phyloP scores from a whole-genome alignment of 2,888 invertebrate species.

The Drosophila affinis region DNA sequence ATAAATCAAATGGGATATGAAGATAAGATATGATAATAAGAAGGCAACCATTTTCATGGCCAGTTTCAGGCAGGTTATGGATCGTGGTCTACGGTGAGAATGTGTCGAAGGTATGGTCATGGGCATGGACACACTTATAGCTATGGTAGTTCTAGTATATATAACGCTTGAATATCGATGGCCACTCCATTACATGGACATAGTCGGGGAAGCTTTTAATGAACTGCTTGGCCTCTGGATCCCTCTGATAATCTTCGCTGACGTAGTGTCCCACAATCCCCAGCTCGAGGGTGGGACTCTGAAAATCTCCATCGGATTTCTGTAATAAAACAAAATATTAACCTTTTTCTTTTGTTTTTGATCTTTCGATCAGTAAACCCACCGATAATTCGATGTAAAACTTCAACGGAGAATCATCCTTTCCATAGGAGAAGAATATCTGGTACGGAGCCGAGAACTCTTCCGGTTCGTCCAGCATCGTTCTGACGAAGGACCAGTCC shows the following conservation, averaged over 20 bases:
- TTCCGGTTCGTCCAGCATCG: constrained; percentile 57
- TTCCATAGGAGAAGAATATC: constrained; percentile 70
- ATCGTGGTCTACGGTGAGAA: constrained; percentile 2
- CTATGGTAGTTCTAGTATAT: constrained; percentile 60
- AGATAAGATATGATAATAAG: neutral
- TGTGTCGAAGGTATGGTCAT: neutral
- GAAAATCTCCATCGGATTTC: constrained; percentile 41
- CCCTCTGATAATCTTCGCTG: constrained; percentile 83
- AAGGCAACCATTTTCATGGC: neutral
- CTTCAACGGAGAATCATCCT: constrained; percentile 59
- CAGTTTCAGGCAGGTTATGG: constrained; percentile 8
- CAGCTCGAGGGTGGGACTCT: constrained; percentile 81
- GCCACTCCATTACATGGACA: constrained; percentile 85
- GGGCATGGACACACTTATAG: neutral
- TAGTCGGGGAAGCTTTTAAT: constrained; percentile 85
- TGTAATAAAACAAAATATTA: neutral
- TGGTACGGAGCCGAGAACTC: constrained; percentile 68
- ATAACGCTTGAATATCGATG: constrained; percentile 84
- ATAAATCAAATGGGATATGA: constrained; percentile 21
- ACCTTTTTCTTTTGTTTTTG: neutral
- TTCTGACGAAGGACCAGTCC: constrained; percentile 74
- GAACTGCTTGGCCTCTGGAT: constrained; percentile 83
- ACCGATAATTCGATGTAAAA: constrained; percentile 72
- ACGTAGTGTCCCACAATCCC: constrained; percentile 84
- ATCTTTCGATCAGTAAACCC: neutral